These are phyloP conservation scores for Pteronura brasiliensis DNA, from an alignment of 2,113 vertebrate genomes.

Conservation along the genomic window DNA sequence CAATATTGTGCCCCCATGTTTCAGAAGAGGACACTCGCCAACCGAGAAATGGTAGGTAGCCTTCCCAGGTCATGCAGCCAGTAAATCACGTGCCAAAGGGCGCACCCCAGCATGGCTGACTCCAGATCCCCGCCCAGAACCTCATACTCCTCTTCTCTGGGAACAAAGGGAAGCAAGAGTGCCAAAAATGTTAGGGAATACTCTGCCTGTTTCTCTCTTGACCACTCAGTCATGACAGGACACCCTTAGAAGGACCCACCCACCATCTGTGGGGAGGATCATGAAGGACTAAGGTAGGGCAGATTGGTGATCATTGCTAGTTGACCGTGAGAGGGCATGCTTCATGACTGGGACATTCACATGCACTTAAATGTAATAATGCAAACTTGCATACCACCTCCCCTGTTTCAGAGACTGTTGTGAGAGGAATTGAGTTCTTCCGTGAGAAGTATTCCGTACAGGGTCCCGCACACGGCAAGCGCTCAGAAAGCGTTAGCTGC, in stretches of 20 bases:
- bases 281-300: no score
- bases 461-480: no score
- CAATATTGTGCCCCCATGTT: neutral
- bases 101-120: accelerated
- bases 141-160: neutral
- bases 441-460: neutral
- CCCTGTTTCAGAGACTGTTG: neutral
- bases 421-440: neutral
- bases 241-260: neutral
- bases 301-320: neutral
- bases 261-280: neutral
- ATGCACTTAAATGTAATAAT: neutral
- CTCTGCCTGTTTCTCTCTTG: neutral
- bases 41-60: neutral
- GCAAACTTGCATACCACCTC: neutral
- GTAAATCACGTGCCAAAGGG: no score
- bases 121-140: neutral
- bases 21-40: neutral
- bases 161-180: neutral
- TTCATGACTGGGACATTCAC: neutral
- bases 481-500: accelerated
- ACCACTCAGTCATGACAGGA: neutral
- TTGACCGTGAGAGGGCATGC: neutral
- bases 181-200: neutral
- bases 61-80: neutral